Evolutionary conservation across 2,113 vertebrate species (phyloP).

Genomic region (Merops nubicus): DNA sequence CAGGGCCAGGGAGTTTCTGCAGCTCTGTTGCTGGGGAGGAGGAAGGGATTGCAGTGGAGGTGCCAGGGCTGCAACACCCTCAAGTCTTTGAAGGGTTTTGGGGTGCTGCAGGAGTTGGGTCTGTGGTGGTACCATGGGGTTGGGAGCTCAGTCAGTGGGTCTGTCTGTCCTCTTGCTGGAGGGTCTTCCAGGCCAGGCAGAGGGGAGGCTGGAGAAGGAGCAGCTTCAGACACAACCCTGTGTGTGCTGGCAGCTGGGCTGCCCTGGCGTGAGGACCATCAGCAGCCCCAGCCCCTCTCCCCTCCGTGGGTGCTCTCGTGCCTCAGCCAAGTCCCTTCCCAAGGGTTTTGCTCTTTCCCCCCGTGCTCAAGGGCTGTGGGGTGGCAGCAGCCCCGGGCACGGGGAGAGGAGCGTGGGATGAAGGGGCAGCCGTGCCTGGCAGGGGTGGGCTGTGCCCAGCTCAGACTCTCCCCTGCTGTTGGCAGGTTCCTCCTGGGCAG

Average conservation of each 20-base stretch:
- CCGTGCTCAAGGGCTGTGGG: not conserved
- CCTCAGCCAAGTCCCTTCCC: not conserved
- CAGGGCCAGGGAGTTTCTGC: not conserved
- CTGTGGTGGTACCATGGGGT: accelerated
- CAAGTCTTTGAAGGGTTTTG: not conserved
- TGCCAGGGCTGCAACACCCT: not conserved
- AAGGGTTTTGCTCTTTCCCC: not conserved
- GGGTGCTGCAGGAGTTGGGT: not conserved
- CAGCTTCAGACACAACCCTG: not conserved
- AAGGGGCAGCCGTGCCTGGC: too few species aligned
- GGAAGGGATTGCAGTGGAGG: not conserved
- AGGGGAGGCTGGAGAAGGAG: not conserved
- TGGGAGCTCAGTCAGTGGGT: not conserved
- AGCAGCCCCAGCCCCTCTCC: not conserved
- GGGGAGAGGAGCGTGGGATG: not conserved
- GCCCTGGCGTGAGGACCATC: too few species aligned
- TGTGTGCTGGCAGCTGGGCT: not conserved
- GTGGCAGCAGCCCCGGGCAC: not conserved
- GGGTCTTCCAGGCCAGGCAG: not conserved
- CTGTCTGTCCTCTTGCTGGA: not conserved
- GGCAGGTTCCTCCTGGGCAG: not conserved
- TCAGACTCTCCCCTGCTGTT: not conserved
- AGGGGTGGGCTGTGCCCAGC: accelerated
- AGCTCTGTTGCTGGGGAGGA: not conserved
- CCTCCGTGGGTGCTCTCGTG: accelerated